These are phyloP conservation scores for Malacoctenus gilli DNA, from an alignment of 2,797 vertebrate species.

Conservation along the genomic window DNA sequence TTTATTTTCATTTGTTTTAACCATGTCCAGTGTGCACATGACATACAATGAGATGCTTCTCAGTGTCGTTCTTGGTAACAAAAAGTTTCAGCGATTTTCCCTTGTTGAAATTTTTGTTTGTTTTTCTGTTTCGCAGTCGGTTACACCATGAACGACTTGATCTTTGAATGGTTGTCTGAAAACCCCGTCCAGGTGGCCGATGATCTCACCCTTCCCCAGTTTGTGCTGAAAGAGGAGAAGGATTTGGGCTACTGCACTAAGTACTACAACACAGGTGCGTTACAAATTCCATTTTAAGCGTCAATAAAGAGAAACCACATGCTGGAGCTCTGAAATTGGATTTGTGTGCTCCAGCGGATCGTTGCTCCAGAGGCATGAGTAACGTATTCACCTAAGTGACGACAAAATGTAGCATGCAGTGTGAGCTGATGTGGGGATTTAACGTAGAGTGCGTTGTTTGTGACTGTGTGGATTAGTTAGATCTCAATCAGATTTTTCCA, in stretches of 20 bases:
- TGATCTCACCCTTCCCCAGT: slow-evolving; percentile 92
- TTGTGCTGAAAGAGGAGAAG: slow-evolving; percentile 91
- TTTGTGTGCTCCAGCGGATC: neutral
- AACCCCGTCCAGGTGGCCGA: slow-evolving; percentile 93
- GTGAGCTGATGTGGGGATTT: neutral
- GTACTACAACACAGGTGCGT: slow-evolving; percentile 91
- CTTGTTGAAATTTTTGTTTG: neutral
- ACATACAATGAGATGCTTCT: no score
- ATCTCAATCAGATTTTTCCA: no score
- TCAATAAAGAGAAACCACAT: neutral
- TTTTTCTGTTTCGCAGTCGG: slow-evolving; percentile 82
- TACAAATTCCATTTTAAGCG: neutral
- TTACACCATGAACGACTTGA: slow-evolving; percentile 96
- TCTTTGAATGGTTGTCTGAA: slow-evolving; percentile 92
- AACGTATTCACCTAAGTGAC: neutral
- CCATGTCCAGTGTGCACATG: no score
- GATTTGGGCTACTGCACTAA: slow-evolving; percentile 95
- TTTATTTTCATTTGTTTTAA: no score
- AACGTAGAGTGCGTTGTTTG: neutral
- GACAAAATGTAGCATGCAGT: neutral
- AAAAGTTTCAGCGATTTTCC: no score
- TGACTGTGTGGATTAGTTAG: no score
- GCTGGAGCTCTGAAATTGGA: neutral
- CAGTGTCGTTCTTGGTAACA: no score
- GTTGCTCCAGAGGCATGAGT: neutral